These are phyloP conservation scores for Drosophila pectinifera DNA, from an alignment of 1,140 invertebrate species.

Conservation along the genomic window DNA sequence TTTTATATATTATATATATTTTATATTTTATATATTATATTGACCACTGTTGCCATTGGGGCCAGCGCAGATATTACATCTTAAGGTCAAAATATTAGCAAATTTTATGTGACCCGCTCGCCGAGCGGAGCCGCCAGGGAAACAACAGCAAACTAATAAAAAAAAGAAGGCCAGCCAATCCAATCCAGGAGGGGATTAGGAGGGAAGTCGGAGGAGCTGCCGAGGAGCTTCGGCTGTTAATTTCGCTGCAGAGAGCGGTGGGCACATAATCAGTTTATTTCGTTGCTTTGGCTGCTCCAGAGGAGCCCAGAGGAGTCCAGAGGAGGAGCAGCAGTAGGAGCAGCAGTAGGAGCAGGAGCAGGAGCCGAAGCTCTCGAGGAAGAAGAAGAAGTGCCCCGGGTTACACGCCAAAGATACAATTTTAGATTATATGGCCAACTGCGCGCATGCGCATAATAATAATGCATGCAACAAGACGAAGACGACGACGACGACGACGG, in stretches of 20 bases:
- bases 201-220: slow-evolving; percentile 7
- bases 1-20: background rate
- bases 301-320: slow-evolving; percentile 10
- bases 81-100: slow-evolving; percentile 79
- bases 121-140: slow-evolving; percentile 16
- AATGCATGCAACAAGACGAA: slow-evolving; percentile 78
- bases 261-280: slow-evolving; percentile 82
- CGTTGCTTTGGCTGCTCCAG: slow-evolving; percentile 48
- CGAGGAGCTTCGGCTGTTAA: slow-evolving; percentile 61
- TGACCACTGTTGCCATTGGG: slow-evolving; percentile 57
- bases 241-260: slow-evolving; percentile 57
- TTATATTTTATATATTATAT: background rate
- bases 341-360: slow-evolving; percentile 25
- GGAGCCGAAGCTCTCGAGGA: slow-evolving; percentile 26
- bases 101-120: slow-evolving; percentile 72
- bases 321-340: slow-evolving; percentile 9
- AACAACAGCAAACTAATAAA: slow-evolving; percentile 3
- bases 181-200: background rate
- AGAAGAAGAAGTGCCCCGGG: slow-evolving; percentile 71
- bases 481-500: slow-evolving; percentile 9
- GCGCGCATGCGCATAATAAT: slow-evolving; percentile 84
- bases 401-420: slow-evolving; percentile 85
- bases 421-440: slow-evolving; percentile 84
- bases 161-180: slow-evolving; percentile 31
- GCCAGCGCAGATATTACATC: slow-evolving; percentile 61